Base-by-base conservation (phyloP, 2,113 vertebrate species). In the Coptodon rendalli region DNA sequence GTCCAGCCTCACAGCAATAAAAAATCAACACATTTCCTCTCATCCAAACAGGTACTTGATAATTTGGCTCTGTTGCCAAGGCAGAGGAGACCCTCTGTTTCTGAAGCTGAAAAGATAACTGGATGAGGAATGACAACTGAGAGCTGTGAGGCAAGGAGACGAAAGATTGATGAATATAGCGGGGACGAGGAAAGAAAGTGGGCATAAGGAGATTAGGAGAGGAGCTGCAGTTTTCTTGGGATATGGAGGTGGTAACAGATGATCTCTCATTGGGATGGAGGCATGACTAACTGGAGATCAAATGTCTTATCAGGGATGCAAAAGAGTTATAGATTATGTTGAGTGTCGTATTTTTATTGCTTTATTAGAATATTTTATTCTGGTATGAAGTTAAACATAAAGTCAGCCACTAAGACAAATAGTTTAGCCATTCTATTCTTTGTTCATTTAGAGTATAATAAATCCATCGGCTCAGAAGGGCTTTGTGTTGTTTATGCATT, bases 11-110 rank as follows among this genome's bases (percentile, higher is more conserved):
- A 52, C 87, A 83, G 84, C 36, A 14, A 73, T 43, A 29, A 90
- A 87, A 91, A 93, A 93, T 80, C 84, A 88, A 84, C 89, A 85
- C 89, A 89, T 91, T 88, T 91, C 86, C 90, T 90, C 86, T 90
- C 73, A 80, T 91, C 86, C 87, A 85, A 89, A 91, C 92, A 93
- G 90, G 93, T 93, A 87, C 86, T 89, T 79, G 86, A 88, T 82
- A 89, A 92, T 89, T 87, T 94, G 89, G 81, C 91, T 92, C 93
- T 95, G 94, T 95, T 95, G 93, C 93, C 91, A 92, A 93, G 94
- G 93, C 89, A 94, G 92, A 94, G 73, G 84, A 94, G 79, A 91
- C 24, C 73, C 73, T 90, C 50, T 66, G 73, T 80, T 80, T 82
- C 86, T 85, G 66, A 85, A 87, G 73, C 89, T 87, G 53, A 54